Conservation (phyloP, 2,797 vertebrate species). For the Cygnus olor region DNA sequence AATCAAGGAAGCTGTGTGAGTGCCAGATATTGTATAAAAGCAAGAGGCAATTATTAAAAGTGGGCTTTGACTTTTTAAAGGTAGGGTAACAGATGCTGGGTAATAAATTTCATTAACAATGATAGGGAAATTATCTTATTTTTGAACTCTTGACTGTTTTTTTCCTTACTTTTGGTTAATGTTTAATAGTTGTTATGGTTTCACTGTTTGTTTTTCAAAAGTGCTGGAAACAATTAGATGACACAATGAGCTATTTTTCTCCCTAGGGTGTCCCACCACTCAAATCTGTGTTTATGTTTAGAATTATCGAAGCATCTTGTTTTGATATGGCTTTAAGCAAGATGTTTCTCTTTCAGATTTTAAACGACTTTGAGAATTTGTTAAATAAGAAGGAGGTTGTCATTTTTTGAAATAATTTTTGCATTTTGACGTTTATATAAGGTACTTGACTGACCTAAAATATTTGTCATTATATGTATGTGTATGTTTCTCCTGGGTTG, state of each 20-base stretch:
- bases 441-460: background rate
- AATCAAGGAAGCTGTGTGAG: constrained; percentile 45
- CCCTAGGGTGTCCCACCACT: background rate
- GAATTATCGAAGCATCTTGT: constrained; percentile 10
- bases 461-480: background rate
- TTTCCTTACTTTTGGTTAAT: constrained; percentile 22
- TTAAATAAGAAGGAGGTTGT: background rate
- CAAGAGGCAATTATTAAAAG: constrained; percentile 63
- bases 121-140: constrained; percentile 34
- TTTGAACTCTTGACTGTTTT: constrained; percentile 21
- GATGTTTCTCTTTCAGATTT: constrained; percentile 1
- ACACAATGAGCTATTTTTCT: constrained; percentile 15
- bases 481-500: background rate
- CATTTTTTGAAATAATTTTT: background rate
- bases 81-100: constrained; percentile 29
- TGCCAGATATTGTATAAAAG: constrained; percentile 52
- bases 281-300: constrained; percentile 4
- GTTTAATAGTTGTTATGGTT: background rate
- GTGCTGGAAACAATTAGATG: constrained; percentile 27
- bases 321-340: constrained; percentile 31
- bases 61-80: constrained; percentile 63
- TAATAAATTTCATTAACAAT: constrained; percentile 53
- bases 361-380: background rate
- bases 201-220: constrained; percentile 15
- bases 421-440: background rate